Evolutionary conservation across 2,888 invertebrate species (phyloP), one percentile per base, ranked within the genome.

Genomic region (Microplitis manilae): DNA sequence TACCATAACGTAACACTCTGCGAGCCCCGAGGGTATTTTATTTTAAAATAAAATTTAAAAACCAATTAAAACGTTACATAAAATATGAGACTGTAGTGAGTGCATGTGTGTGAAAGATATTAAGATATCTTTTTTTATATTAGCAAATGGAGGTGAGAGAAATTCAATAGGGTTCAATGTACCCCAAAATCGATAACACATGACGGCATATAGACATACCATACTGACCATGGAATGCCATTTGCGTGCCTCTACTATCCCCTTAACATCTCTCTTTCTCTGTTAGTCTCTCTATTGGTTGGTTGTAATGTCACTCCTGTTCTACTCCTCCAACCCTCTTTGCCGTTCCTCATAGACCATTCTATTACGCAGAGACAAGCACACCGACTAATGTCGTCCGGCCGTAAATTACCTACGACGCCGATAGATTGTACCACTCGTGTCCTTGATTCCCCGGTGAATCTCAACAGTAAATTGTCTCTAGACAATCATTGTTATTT

Each of bases 211-310:
- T 85, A 86, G 85, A 83, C 86, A 89, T 88, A 87, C 88, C 88
- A 84, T 83, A 86, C 86, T 86, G 87, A 88, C 89, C 88, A 84
- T 87, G 86, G 88, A 89, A 89, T 89, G 87, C 87, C 85, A 89
- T 88, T 83, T 85, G 83, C 85, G 85, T 84, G 85, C 84, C 83
- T 81, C 83, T 76, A 68, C 68, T 73, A 78, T 50, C 74, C 78
- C 81, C 73, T 71, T 67, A 73, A 50, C 76, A 76, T 68, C 7
- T 68, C 75, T 60, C 74, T 77, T 39, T 69, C 72, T 78, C 77
- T 68, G 62, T 50, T 50, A 50, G 81, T 80, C 76, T 78, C 77
- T 73, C 76, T 69, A 68, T 68, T 39, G 30, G 41, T 40, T 59
- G n/a, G 15, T n/a, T 67, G 38, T 59, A 68, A 68, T 64, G 62